Conservation (phyloP, 2,888 invertebrate genomes). For the Mimas tiliae region DNA sequence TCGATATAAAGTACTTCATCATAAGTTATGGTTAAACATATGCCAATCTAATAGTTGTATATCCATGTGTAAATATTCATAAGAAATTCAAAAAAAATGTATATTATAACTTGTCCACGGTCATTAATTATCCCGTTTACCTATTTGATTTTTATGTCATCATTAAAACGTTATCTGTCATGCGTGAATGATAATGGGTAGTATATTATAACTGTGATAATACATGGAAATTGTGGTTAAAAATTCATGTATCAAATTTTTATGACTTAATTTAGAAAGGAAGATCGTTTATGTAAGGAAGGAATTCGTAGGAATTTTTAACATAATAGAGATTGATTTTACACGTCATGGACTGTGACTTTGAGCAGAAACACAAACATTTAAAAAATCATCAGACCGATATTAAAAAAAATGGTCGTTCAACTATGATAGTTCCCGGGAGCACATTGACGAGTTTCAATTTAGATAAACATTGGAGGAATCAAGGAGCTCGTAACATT, state of each 20-base stretch:
- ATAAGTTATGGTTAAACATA: not conserved
- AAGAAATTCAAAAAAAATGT: not conserved
- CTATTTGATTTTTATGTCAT: slow-evolving; percentile 17
- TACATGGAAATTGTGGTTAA: slow-evolving; percentile 3
- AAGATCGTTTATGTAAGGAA: not conserved
- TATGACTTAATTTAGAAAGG: not conserved
- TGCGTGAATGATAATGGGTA: slow-evolving; percentile 10
- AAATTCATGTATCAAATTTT: slow-evolving; percentile 11
- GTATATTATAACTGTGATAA: not conserved
- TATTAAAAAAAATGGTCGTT: slow-evolving; percentile 58
- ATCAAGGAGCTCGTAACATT: not conserved
- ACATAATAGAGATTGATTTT: slow-evolving; percentile 66
- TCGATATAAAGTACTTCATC: not conserved
- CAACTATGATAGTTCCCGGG: slow-evolving; percentile 66
- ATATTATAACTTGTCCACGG: not conserved
- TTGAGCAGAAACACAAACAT: slow-evolving; percentile 82
- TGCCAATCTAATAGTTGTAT: slow-evolving; percentile 5
- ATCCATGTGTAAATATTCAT: not conserved
- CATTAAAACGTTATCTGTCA: slow-evolving; percentile 1
- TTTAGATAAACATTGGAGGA: slow-evolving; percentile 69
- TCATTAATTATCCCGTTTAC: slow-evolving; percentile 10
- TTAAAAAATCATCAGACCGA: slow-evolving; percentile 76
- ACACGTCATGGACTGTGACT: too few species aligned
- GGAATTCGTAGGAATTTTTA: not conserved
- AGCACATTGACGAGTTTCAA: slow-evolving; percentile 69